phyloP scores from a whole-genome alignment of 1,140 invertebrate species.

The Coboldia fuscipes region DNA sequence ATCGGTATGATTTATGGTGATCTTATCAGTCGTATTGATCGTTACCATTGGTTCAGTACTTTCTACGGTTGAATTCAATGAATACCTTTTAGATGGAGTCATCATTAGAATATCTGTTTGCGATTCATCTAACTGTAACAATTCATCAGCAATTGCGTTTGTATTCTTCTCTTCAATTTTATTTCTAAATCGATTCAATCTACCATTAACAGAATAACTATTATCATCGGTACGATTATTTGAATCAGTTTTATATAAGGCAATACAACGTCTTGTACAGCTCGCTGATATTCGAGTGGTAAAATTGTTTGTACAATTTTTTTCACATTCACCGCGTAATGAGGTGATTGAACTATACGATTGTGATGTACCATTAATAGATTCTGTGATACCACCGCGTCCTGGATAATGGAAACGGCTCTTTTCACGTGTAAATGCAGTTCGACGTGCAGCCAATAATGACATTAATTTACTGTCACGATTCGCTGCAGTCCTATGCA shows the following conservation, averaged over 20 bases:
- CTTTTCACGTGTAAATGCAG: constrained; percentile 20
- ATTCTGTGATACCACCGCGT: constrained; percentile 16
- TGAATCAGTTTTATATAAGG: constrained; percentile 12
- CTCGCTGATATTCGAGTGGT: constrained; percentile 17
- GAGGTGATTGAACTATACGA: constrained; percentile 10
- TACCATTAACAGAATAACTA: neutral
- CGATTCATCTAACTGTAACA: constrained; percentile 18
- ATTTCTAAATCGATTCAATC: constrained; percentile 5
- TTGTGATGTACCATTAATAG: constrained; percentile 13
- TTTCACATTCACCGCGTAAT: constrained; percentile 15
- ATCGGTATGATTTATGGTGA: neutral
- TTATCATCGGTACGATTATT: constrained; percentile 4
- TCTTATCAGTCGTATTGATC: too few species aligned
- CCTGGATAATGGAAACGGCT: constrained; percentile 21
- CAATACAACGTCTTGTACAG: constrained; percentile 18
- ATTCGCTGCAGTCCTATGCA: too few species aligned
- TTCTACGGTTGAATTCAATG: too few species aligned
- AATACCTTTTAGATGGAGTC: too few species aligned
- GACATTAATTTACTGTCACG: constrained; percentile 27
- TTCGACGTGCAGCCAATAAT: constrained; percentile 26
- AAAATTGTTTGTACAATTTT: constrained; percentile 21
- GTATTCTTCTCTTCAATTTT: constrained; percentile 3
- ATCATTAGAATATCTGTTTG: constrained; percentile 16
- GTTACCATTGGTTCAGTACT: too few species aligned
- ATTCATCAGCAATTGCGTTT: constrained; percentile 16